Evolutionary conservation across 2,888 invertebrate species (phyloP).

Genomic region (Myopa tessellatipennis): DNA sequence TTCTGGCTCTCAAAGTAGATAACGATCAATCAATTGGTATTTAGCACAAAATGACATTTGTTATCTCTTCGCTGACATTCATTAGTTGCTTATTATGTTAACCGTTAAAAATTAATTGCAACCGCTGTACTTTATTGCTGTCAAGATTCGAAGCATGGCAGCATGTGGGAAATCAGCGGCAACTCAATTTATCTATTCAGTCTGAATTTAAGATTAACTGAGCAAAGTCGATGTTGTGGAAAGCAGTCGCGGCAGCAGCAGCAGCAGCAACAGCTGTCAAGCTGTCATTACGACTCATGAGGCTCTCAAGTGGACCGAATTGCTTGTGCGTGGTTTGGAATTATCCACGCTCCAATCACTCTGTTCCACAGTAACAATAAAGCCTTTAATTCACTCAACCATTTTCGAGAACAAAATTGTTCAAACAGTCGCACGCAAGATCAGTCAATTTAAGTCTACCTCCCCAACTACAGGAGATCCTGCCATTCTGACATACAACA

Average conservation of each 20-base stretch:
- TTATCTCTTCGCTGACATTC: slow-evolving; percentile 36
- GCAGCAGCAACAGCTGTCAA: neutral
- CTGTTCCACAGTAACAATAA: too few species aligned
- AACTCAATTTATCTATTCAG: neutral
- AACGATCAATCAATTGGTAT: slow-evolving; percentile 38
- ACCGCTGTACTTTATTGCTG: slow-evolving; percentile 3
- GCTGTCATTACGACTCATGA: neutral
- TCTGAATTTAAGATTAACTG: neutral
- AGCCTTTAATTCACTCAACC: too few species aligned
- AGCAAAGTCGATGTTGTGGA: neutral
- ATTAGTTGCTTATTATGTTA: slow-evolving; percentile 36
- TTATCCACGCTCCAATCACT: too few species aligned
- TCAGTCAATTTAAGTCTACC: too few species aligned
- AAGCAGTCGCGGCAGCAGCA: neutral
- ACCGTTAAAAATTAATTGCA: slow-evolving; percentile 38
- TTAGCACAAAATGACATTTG: slow-evolving; percentile 37
- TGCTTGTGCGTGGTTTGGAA: neutral
- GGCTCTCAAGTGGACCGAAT: neutral
- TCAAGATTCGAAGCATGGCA: neutral
- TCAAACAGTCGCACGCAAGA: too few species aligned
- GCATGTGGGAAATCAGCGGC: slow-evolving; percentile 14
- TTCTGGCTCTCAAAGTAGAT: slow-evolving; percentile 1
- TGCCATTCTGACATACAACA: too few species aligned
- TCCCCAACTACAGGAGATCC: too few species aligned
- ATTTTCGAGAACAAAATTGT: too few species aligned